Evolutionary conservation across 92 coral and sea anemone genomes (phyloP), one percentile per base, ranked within the genome.

Genomic region (Heliopora coerulea): DNA sequence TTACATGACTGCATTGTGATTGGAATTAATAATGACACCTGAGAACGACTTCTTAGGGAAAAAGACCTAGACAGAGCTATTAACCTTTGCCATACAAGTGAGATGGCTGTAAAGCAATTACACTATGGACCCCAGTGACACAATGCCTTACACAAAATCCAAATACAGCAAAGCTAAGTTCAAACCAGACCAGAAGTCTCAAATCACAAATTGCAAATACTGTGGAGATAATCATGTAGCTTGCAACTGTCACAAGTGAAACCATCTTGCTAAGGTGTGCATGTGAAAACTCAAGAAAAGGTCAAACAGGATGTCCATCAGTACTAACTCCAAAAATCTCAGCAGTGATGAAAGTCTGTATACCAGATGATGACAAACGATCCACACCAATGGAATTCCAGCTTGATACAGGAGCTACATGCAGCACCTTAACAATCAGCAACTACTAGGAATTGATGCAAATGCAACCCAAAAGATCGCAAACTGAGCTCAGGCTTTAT

Each of bases 1-100:
- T 74, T 82, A 1, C 62, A 87, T 27, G 89, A 85, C 46, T 65
- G 87, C 56, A 10, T 88, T 8, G 75, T 83, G 0, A 84, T 84
- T 17, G 85, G 91, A 9, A 39, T 78, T 27, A 57, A 74, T 31
- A 24, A 56, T 17, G 65, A 74, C 14, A 73, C 59, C 25, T 84
- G 86, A 62, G 83, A 72, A 12, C 52, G 81, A 61, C 42, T 85
- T 25, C 84, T 83, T 41, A 72, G 84, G 28, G 72, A 87, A 44
- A 62, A 87, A 37, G 59, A 21, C 18, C 35, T 84, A 48, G 63
- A 58, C 0, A 84, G 75, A 74, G 84, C 88, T 12, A 31, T 70
- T 3, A 75, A 80, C 25, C 80, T 83, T 73, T 80, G 82, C 59
- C 59, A 60, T 29, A 61, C 83, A 28, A 83, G 81, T 23, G 85